Percentiles rank a stretch among this genome's conserved stretches.
phyloP scores from a whole-genome alignment of 2,888 invertebrate genomes.

The Sesamia inferens region DNA sequence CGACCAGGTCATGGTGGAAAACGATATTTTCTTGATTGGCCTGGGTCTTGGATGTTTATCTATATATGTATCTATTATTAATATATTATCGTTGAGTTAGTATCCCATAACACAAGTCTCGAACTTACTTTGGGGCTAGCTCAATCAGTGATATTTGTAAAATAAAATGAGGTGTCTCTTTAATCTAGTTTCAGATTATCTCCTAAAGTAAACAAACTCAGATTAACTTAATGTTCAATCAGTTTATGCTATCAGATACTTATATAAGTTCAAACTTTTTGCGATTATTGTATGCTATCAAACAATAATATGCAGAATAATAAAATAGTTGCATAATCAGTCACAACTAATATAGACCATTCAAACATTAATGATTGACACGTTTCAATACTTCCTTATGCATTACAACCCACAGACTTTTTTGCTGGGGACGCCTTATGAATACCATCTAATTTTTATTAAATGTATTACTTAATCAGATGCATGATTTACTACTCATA shows the following conservation, averaged over 20 bases:
- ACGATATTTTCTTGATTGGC: no score
- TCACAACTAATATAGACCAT: not conserved
- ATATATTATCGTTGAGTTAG: no score
- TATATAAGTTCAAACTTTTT: not conserved
- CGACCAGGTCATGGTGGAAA: no score
- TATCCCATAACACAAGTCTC: no score
- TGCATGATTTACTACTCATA: not conserved
- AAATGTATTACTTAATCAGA: not conserved
- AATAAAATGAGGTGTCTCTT: no score
- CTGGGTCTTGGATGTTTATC: no score
- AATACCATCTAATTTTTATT: not conserved
- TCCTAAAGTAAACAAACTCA: slow-evolving; percentile 16
- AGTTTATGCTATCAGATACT: slow-evolving; percentile 8
- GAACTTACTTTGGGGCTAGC: no score
- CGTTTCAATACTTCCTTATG: slow-evolving; percentile 33
- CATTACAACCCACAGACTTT: slow-evolving; percentile 25
- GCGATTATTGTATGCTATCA: not conserved
- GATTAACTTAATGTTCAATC: slow-evolving; percentile 2
- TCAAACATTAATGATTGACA: slow-evolving; percentile 25
- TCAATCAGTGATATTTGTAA: no score
- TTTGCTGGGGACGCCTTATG: not conserved
- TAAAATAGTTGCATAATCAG: not conserved
- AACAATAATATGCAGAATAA: not conserved
- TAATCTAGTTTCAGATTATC: slow-evolving; percentile 31
- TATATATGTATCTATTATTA: no score